Percentiles rank a stretch among this genome's conserved stretches.
phyloP scores from a whole-genome alignment of 2,888 invertebrate species.

The Azorinus chamasolen region DNA sequence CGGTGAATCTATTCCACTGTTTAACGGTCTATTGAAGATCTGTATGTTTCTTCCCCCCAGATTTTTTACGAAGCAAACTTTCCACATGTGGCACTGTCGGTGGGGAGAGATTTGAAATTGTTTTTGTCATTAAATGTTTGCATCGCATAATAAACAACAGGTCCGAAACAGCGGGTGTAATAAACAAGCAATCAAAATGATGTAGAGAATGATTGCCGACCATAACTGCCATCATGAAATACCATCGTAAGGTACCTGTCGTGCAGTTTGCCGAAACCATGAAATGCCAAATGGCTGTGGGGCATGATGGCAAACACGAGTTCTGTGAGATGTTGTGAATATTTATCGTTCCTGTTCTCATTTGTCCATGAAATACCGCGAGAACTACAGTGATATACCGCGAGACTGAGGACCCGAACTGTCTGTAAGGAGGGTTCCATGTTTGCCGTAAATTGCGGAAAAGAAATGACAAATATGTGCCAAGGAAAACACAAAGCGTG shows the following conservation, averaged over 20 bases:
- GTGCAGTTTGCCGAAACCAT: background rate
- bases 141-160: constrained; percentile 42
- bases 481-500: constrained; percentile 41
- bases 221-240: constrained; percentile 28
- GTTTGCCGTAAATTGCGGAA: background rate
- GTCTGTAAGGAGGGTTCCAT: too few relatives aligned
- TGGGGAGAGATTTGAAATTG: constrained; percentile 19
- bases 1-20: too few relatives aligned
- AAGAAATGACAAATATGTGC: constrained; percentile 52
- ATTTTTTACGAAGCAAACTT: too few relatives aligned
- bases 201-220: constrained; percentile 29
- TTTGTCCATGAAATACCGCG: too few relatives aligned
- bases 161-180: constrained; percentile 43
- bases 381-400: too few relatives aligned
- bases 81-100: constrained; percentile 1
- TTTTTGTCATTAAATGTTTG: constrained; percentile 51
- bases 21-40: too few relatives aligned
- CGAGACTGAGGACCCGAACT: too few relatives aligned
- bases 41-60: too few relatives aligned
- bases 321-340: background rate
- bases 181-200: constrained; percentile 54
- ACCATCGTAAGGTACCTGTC: constrained; percentile 37
- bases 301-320: too few relatives aligned
- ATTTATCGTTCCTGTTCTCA: constrained; percentile 19
- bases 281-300: background rate